Evolutionary conservation across 2,888 invertebrate species (phyloP).

Genomic region (Drosophila fungiperda): DNA sequence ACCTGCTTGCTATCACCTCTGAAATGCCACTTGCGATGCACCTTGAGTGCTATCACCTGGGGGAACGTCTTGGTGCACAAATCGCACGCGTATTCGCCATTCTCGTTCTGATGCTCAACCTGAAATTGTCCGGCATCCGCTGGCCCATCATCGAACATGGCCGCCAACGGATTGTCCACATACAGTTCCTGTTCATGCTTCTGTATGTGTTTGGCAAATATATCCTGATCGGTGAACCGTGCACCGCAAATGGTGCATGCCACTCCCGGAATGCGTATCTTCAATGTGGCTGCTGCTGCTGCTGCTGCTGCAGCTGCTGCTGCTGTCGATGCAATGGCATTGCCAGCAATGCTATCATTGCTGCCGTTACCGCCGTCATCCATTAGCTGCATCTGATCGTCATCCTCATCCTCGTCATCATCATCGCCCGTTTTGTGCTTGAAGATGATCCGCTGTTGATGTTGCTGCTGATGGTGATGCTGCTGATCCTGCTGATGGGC

Average conservation of each 20-base stretch:
- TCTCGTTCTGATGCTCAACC: slow-evolving; percentile 83
- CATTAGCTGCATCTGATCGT: slow-evolving; percentile 42
- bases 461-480: slow-evolving; percentile 22
- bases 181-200: slow-evolving; percentile 84
- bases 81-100: slow-evolving; percentile 85
- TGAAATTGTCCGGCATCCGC: slow-evolving; percentile 84
- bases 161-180: slow-evolving; percentile 84
- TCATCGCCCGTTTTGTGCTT: slow-evolving; percentile 82
- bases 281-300: slow-evolving; percentile 40
- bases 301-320: slow-evolving; percentile 21
- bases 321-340: slow-evolving; percentile 30
- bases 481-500: slow-evolving; percentile 67
- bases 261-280: slow-evolving; percentile 83
- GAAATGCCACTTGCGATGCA: slow-evolving; percentile 86
- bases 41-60: slow-evolving; percentile 85
- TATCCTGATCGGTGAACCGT: slow-evolving; percentile 84
- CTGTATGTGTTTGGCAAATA: slow-evolving; percentile 84
- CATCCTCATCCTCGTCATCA: slow-evolving; percentile 66
- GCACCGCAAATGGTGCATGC: slow-evolving; percentile 84
- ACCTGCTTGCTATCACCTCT: slow-evolving; percentile 86
- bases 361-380: slow-evolving; percentile 45
- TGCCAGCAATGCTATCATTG: slow-evolving; percentile 39
- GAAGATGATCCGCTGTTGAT: slow-evolving; percentile 34
- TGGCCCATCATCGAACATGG: slow-evolving; percentile 85
- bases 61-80: slow-evolving; percentile 85